Percentiles rank a stretch among this genome's conserved stretches.
phyloP scores from a whole-genome alignment of 2,113 vertebrate species.

The Oenanthe oenanthe region DNA sequence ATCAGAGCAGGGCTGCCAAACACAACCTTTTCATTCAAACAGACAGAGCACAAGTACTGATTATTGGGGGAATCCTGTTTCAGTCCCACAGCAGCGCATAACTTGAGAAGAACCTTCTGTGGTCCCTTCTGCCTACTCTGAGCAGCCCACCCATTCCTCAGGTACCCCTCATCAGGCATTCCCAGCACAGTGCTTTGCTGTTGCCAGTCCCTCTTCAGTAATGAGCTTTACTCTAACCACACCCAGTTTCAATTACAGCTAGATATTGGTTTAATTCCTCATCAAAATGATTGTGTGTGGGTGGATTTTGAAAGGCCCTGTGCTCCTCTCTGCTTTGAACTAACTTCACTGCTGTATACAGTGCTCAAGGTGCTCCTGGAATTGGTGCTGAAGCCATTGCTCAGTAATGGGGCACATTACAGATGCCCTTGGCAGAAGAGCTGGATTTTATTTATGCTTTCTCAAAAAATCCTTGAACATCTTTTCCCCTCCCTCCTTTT shows the following conservation, averaged over 20 bases:
- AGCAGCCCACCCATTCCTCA: neutral
- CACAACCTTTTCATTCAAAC: neutral
- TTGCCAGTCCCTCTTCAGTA: fast-evolving
- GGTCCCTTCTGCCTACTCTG: neutral
- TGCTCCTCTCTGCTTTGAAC: neutral
- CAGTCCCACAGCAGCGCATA: neutral
- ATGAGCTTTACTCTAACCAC: neutral
- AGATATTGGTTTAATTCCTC: neutral
- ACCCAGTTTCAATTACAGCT: neutral
- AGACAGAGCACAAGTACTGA: neutral
- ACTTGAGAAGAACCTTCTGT: neutral
- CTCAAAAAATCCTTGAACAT: neutral
- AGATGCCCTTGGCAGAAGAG: neutral
- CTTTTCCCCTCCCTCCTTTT: neutral
- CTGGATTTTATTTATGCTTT: neutral
- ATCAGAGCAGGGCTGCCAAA: neutral
- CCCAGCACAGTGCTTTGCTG: fast-evolving
- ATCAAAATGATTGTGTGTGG: neutral
- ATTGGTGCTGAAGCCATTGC: neutral
- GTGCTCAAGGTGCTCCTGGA: neutral
- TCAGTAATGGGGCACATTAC: fast-evolving
- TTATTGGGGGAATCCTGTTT: neutral
- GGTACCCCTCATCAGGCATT: too few species aligned
- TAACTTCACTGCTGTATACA: neutral
- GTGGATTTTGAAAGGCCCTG: neutral